Percentiles rank a stretch among this genome's conserved stretches.
phyloP scores from a whole-genome alignment of 2,888 invertebrate genomes.

The Stenoptilia bipunctidactyla region DNA sequence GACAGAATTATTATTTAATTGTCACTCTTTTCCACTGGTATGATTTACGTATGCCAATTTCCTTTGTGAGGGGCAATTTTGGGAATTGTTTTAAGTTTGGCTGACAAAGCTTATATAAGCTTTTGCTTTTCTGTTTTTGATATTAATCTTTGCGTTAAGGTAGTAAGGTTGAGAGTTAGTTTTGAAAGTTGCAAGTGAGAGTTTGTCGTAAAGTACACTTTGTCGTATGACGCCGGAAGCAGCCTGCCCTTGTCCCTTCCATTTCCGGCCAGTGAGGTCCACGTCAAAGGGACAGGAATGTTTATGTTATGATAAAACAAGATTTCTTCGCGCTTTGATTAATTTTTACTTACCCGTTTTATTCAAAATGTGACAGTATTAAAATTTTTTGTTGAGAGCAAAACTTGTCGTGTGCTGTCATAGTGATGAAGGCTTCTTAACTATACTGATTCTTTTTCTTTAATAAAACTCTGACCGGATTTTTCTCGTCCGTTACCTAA shows the following conservation, averaged over 20 bases:
- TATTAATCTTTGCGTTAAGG: background rate
- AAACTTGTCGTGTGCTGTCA: no score
- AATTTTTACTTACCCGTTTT: constrained; percentile 1
- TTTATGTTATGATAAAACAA: constrained; percentile 26
- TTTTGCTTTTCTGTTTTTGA: background rate
- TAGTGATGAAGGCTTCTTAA: no score
- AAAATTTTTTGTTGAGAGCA: no score
- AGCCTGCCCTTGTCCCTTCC: constrained; percentile 51
- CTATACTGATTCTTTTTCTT: no score
- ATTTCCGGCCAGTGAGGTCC: constrained; percentile 45
- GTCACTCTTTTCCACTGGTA: constrained; percentile 26
- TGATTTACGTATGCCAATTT: constrained; percentile 50
- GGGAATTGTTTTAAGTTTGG: constrained; percentile 23
- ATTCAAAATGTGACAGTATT: no score
- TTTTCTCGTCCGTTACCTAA: no score
- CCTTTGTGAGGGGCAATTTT: constrained; percentile 22
- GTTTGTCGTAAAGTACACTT: constrained; percentile 6
- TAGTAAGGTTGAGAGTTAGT: constrained; percentile 4
- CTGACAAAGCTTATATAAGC: background rate
- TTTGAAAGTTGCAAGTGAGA: background rate
- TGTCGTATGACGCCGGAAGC: constrained; percentile 45
- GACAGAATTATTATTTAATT: constrained; percentile 13
- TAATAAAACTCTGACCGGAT: no score
- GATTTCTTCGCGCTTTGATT: constrained; percentile 7
- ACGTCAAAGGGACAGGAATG: constrained; percentile 38